Percentiles rank a stretch among this genome's conserved stretches.
These are phyloP conservation scores for Crossaster papposus DNA, from an alignment of 53 echinoderm and acorn worm species.

Conservation along the genomic window DNA sequence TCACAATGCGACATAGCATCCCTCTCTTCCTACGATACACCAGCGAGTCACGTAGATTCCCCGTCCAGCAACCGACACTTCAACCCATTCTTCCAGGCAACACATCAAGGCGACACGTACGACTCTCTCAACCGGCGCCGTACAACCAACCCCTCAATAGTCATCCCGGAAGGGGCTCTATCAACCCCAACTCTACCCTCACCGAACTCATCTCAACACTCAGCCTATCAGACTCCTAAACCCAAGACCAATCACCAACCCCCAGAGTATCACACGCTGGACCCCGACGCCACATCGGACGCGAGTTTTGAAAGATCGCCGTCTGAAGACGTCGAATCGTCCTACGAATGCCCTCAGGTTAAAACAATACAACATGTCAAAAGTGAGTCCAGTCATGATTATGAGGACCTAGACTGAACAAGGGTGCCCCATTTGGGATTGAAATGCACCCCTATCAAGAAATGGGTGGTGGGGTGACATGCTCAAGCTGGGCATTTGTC, in stretches of 20 bases:
- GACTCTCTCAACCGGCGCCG: constrained; percentile 11
- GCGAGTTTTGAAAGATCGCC: constrained; percentile 32
- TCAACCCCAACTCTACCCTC: constrained; percentile 8
- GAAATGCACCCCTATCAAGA: not conserved
- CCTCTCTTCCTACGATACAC: constrained; percentile 29
- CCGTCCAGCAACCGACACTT: constrained; percentile 7
- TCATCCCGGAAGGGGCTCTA: not conserved
- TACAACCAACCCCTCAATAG: not conserved
- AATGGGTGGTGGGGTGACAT: too few relatives aligned
- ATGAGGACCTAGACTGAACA: constrained; percentile 36
- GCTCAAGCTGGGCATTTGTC: too few relatives aligned
- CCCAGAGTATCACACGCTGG: constrained; percentile 30
- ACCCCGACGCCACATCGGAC: constrained; percentile 46
- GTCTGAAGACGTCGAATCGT: constrained; percentile 5
- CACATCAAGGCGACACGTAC: constrained; percentile 2
- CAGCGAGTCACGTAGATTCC: not conserved
- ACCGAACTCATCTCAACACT: not conserved
- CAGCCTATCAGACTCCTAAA: not conserved
- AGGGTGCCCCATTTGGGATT: not conserved
- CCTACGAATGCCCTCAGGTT: constrained; percentile 7
- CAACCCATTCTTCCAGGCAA: constrained; percentile 40
- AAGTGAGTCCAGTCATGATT: constrained; percentile 43
- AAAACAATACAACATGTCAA: not conserved
- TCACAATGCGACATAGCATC: constrained; percentile 16
- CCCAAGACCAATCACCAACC: not conserved